phyloP scores from a whole-genome alignment of 2,888 invertebrate species.

The Biston betularia region DNA sequence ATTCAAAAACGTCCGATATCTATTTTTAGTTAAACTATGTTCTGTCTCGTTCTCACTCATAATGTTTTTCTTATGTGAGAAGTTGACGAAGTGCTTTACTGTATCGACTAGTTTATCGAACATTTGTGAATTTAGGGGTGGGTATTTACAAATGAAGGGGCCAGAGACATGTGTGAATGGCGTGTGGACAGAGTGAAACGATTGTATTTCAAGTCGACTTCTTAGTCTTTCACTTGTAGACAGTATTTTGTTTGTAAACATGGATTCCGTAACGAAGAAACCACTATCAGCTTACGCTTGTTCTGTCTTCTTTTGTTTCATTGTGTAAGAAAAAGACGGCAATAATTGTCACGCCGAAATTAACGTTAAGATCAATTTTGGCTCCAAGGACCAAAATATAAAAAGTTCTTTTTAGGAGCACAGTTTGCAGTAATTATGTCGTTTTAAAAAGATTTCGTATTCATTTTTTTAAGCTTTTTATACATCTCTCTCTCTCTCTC shows the following conservation, averaged over 20 bases:
- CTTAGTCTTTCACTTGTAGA: neutral
- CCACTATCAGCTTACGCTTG: neutral
- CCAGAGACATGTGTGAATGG: slow-evolving; percentile 58
- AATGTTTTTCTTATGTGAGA: neutral
- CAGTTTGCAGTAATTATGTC: neutral
- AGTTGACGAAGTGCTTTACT: neutral
- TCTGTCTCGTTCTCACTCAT: neutral
- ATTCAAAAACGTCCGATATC: neutral
- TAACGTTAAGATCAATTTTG: neutral
- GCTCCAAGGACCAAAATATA: neutral
- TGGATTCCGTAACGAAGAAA: neutral
- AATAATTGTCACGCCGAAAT: neutral
- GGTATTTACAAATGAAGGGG: slow-evolving; percentile 59
- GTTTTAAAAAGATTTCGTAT: no score
- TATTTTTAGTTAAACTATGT: neutral
- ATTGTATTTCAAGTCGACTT: slow-evolving; percentile 48
- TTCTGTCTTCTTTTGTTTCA: neutral
- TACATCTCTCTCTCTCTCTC: no score
- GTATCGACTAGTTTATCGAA: neutral
- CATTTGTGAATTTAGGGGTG: slow-evolving; percentile 1
- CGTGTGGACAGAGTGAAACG: slow-evolving; percentile 53
- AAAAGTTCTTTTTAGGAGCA: neutral
- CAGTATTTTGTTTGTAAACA: neutral
- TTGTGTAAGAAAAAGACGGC: neutral
- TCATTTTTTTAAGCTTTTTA: neutral